Percentiles rank a stretch among this genome's conserved stretches.
phyloP scores from a whole-genome alignment of 2,888 invertebrate genomes.

The Andrena chrysosceles region DNA sequence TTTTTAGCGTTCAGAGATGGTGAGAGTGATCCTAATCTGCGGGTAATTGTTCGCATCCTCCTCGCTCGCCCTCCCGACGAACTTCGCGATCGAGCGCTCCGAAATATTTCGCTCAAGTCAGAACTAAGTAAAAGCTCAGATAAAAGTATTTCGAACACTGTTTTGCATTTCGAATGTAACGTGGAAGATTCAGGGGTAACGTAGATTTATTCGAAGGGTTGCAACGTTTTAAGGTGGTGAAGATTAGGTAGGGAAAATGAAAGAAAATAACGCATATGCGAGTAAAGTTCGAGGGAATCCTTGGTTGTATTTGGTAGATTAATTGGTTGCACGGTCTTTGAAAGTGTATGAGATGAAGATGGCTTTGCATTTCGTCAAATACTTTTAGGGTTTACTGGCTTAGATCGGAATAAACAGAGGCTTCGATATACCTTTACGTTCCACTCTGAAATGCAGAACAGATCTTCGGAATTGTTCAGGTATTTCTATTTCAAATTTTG shows the following conservation, averaged over 20 bases:
- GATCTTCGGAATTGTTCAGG: not conserved
- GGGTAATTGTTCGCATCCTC: constrained; percentile 16
- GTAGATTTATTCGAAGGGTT: not conserved
- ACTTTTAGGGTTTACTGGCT: not conserved
- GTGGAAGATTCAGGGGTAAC: not conserved
- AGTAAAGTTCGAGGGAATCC: too few species aligned
- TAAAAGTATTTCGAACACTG: constrained; percentile 14
- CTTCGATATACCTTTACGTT: not conserved
- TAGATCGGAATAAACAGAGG: not conserved
- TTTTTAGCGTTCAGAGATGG: constrained; percentile 50
- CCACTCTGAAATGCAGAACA: not conserved
- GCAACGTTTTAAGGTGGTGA: not conserved
- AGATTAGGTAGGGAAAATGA: not conserved
- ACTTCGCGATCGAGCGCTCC: constrained; percentile 8
- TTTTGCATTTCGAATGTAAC: constrained; percentile 4
- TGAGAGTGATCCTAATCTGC: constrained; percentile 39
- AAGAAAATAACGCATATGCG: too few species aligned
- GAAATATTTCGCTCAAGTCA: constrained; percentile 12
- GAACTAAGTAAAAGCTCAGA: not conserved
- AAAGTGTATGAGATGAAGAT: too few species aligned
- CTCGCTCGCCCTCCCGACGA: not conserved
- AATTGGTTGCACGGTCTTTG: too few species aligned
- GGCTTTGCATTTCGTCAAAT: not conserved
- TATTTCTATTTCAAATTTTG: constrained; percentile 5
- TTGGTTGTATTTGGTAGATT: too few species aligned